A percentile compares a stretch with the other conserved stretches of the same genome.
Conservation (phyloP, 2,888 invertebrate species). For the Stenichneumon culpator region DNA sequence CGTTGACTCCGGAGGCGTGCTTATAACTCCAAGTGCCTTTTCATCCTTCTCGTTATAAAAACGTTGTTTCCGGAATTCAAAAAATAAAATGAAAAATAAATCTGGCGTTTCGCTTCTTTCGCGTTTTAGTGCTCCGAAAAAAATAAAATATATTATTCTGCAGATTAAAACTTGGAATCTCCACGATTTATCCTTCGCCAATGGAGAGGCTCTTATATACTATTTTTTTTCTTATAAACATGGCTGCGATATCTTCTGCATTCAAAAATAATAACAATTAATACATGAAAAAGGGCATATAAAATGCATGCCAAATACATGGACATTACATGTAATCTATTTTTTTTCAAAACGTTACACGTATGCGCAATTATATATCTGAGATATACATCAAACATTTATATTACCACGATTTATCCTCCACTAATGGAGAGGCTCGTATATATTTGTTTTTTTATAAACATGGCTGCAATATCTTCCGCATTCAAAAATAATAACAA, state of each 20-base stretch:
- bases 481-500: conserved; percentile 4
- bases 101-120: conserved; percentile 20
- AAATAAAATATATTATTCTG: not conserved
- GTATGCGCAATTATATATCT: too few relatives aligned
- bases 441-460: not conserved
- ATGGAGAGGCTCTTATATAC: not conserved
- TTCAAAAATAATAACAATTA: conserved; percentile 10
- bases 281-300: too few relatives aligned
- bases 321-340: too few relatives aligned
- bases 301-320: not conserved
- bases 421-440: not conserved
- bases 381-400: too few relatives aligned
- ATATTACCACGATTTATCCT: not conserved
- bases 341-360: too few relatives aligned
- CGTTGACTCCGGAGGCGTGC: conserved; percentile 62
- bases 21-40: conserved; percentile 60
- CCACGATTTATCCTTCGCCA: not conserved
- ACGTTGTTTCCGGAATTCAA: conserved; percentile 29
- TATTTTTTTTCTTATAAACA: not conserved
- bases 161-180: not conserved
- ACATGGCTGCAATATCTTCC: too few relatives aligned
- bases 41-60: conserved; percentile 54
- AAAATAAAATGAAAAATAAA: conserved; percentile 22
- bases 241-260: too few relatives aligned
- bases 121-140: conserved; percentile 17